Base-by-base conservation (phyloP, 1,140 invertebrate species). In the Tribolium castaneum region DNA sequence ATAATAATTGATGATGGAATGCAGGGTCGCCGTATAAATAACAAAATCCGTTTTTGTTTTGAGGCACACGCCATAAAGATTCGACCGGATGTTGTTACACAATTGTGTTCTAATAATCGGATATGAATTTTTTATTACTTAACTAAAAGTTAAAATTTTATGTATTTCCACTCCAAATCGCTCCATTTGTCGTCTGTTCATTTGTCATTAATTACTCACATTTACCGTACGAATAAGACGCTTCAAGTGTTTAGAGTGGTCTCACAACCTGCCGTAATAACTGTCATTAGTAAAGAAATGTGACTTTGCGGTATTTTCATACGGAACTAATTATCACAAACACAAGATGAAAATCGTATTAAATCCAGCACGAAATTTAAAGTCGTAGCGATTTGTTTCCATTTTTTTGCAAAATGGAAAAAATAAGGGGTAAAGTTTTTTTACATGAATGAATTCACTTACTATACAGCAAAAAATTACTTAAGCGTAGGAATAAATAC, bases 301-400 rank as follows among this genome's bases (percentile, higher is more conserved):
- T 70, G 59, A 54, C 56, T 51, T 79, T 76, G 59, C 78, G 78
- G 78, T 79, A 70, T 52, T 70, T 70, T 79, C 50, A 79, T 76
- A 79, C 62, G 78, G 78, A 79, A 79, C 78, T 75, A 79, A 79
- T 79, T 79, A 79, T 62, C 50, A 59, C 59, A 39, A 72, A 30
- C 66, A 72, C 7, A 25, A 52, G 76, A 77, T 59, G 50, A 77
- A 70, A 77, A 70, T 49, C 59, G 59, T 39, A 66, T 66, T 66
- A 66, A 35, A 70, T 70, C n/a, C 39, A 77, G n/a, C 59, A 77
- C 59, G 59, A 34, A 35, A 22, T 76, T 70, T 7, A 70, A 49
- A 51, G 34, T n/a, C n/a, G n/a, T n/a, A n/a, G n/a, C n/a, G n/a
- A n/a, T n/a, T n/a, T n/a, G n/a, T n/a, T n/a, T n/a, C n/a, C 12